These are phyloP conservation scores for Coleophora flavipennella DNA, from an alignment of 2,888 invertebrate species.

Conservation along the genomic window DNA sequence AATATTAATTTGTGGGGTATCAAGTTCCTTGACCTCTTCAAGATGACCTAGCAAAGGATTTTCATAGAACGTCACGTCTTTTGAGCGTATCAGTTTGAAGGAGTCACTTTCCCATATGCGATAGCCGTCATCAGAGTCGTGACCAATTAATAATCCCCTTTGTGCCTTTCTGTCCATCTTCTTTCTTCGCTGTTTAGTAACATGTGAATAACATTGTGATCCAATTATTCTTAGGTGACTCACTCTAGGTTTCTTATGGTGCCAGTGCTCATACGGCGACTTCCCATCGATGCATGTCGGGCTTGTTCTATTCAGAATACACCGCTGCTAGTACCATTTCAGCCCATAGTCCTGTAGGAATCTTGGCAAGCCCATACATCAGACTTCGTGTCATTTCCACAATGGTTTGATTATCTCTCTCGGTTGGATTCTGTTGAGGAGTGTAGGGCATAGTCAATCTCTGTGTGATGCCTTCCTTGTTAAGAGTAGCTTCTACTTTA, in stretches of 20 bases:
- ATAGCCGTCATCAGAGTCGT: constrained; percentile 6
- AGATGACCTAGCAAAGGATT: no score
- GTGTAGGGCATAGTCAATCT: constrained; percentile 3
- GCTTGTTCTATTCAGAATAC: constrained; percentile 5
- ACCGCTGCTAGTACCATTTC: constrained; percentile 2
- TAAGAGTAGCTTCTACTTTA: background rate
- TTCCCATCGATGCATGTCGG: constrained; percentile 1
- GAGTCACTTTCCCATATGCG: background rate
- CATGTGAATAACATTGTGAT: constrained; percentile 2
- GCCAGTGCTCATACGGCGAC: constrained; percentile 6
- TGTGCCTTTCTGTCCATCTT: constrained; percentile 1
- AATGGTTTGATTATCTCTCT: constrained; percentile 1
- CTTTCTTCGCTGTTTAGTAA: background rate
- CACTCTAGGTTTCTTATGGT: constrained; percentile 1
- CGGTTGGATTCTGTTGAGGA: constrained; percentile 1
- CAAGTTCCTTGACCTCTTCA: no score
- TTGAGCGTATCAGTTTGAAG: background rate
- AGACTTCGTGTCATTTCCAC: constrained; percentile 2
- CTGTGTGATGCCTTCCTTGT: background rate
- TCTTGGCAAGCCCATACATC: constrained; percentile 2
- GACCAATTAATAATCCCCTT: constrained; percentile 2
- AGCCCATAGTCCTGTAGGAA: constrained; percentile 4
- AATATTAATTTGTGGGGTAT: no score
- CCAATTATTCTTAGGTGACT: constrained; percentile 5
- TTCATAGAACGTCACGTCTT: constrained; percentile 4